Conservation (phyloP, 2,113 vertebrate species). For the Pollimyrus isidori region DNA sequence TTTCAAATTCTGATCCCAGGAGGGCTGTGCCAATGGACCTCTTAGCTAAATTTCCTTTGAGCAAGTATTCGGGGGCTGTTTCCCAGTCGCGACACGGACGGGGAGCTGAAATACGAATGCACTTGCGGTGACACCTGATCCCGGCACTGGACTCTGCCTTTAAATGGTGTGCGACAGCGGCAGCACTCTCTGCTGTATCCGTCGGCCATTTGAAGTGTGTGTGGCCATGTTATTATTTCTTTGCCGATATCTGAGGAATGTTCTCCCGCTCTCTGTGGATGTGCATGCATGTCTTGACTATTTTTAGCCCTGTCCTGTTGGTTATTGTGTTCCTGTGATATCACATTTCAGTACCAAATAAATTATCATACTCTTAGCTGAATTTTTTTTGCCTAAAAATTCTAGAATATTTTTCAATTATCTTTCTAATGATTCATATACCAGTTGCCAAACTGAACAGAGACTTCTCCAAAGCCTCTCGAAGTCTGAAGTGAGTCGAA, state of each 20-base stretch:
- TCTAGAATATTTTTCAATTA: not conserved
- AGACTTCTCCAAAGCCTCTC: not conserved
- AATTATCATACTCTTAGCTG: conserved; percentile 49
- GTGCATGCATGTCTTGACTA: conserved; percentile 60
- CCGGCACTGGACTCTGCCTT: not conserved
- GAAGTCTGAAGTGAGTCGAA: not conserved
- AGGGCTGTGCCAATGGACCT: not conserved
- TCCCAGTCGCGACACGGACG: not conserved
- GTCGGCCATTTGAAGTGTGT: conserved; percentile 14
- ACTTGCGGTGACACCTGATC: not conserved
- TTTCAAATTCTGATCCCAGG: not conserved
- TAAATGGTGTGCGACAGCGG: no score
- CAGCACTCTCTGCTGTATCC: not conserved
- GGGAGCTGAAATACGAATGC: not conserved
- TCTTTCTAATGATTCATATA: not conserved
- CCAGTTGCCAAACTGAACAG: not conserved
- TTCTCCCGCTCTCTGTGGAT: conserved; percentile 53
- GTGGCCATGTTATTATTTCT: conserved; percentile 37
- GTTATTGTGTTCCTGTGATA: conserved; percentile 50
- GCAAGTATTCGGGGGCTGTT: not conserved
- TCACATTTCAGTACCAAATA: conserved; percentile 49
- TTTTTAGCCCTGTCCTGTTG: conserved; percentile 46
- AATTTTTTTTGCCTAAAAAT: not conserved
- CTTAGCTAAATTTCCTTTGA: not conserved
- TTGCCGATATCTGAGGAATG: conserved; percentile 55